These are phyloP conservation scores for Daphoenositta chrysoptera DNA, from an alignment of 2,113 vertebrate species.

Conservation along the genomic window DNA sequence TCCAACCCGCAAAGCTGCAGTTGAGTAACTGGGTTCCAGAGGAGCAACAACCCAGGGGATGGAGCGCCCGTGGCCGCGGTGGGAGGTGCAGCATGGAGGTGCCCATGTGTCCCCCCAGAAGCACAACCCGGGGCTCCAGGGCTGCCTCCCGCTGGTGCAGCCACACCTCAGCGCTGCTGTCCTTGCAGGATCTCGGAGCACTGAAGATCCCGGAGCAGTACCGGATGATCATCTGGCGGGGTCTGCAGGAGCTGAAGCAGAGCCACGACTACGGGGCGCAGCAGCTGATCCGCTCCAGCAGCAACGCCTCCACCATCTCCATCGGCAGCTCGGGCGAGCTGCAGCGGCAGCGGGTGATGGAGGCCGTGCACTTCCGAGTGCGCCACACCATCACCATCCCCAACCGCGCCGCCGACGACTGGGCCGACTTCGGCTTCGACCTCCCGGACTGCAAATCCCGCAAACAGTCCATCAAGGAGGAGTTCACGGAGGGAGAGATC, in stretches of 20 bases:
- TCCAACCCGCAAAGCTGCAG: not conserved
- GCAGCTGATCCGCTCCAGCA: conserved; percentile 89
- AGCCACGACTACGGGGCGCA: conserved; percentile 81
- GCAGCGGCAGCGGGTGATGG: conserved; percentile 96
- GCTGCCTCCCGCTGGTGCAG: rapidly evolving
- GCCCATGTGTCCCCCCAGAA: rapidly evolving
- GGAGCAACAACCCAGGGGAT: rapidly evolving
- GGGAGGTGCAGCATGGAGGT: not conserved
- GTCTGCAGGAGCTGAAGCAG: conserved; percentile 95
- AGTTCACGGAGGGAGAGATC: conserved; percentile 88
- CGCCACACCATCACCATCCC: conserved; percentile 99
- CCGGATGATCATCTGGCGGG: conserved; percentile 90
- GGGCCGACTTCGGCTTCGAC: conserved; percentile 98
- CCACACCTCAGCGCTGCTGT: rapidly evolving
- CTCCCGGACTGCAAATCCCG: conserved; percentile 93
- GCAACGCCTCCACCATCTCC: conserved; percentile 85
- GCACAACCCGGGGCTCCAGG: rapidly evolving
- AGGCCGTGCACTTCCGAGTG: conserved; percentile 95
- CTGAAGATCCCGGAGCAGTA: conserved; percentile 97
- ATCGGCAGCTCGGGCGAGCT: conserved; percentile 85
- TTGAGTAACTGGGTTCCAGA: not conserved
- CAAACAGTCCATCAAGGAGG: conserved; percentile 94
- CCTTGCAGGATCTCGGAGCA: conserved; percentile 86
- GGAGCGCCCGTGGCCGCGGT: rapidly evolving
- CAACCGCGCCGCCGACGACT: conserved; percentile 86